Conservation (phyloP, 1,140 invertebrate species). For the Gonioctena quinquepunctata region DNA sequence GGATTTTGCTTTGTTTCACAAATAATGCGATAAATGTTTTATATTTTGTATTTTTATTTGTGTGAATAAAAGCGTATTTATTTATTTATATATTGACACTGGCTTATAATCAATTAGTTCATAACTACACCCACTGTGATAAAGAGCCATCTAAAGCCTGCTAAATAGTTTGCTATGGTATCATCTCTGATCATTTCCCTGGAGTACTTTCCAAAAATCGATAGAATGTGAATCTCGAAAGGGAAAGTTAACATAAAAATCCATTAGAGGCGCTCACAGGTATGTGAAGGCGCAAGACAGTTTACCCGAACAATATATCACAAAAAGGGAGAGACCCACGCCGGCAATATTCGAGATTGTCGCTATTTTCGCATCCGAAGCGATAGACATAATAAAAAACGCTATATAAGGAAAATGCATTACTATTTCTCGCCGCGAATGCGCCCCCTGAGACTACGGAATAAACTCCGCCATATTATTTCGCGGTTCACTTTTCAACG, state of each 20-base stretch:
- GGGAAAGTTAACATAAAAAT: not conserved
- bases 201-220: too few species aligned
- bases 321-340: conserved; percentile 26
- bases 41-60: too few species aligned
- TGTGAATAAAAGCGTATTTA: too few species aligned
- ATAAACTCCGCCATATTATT: conserved; percentile 42
- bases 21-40: too few species aligned
- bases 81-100: too few species aligned
- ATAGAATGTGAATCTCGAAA: too few species aligned
- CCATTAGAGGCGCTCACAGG: not conserved
- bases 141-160: too few species aligned
- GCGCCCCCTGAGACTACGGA: conserved; percentile 42
- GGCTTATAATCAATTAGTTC: too few species aligned
- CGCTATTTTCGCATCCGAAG: conserved; percentile 39
- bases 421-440: conserved; percentile 51
- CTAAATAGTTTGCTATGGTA: too few species aligned
- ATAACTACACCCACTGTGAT: too few species aligned
- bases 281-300: conserved; percentile 7
- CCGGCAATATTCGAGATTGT: conserved; percentile 45
- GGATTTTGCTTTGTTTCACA: too few species aligned
- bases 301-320: conserved; percentile 28
- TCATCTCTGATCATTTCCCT: too few species aligned
- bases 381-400: conserved; percentile 50
- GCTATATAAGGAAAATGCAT: conserved; percentile 55
- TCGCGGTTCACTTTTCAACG: conserved; percentile 41